These are phyloP conservation scores for Botia almorhae DNA, from an alignment of 2,797 vertebrate genomes.

Conservation along the genomic window DNA sequence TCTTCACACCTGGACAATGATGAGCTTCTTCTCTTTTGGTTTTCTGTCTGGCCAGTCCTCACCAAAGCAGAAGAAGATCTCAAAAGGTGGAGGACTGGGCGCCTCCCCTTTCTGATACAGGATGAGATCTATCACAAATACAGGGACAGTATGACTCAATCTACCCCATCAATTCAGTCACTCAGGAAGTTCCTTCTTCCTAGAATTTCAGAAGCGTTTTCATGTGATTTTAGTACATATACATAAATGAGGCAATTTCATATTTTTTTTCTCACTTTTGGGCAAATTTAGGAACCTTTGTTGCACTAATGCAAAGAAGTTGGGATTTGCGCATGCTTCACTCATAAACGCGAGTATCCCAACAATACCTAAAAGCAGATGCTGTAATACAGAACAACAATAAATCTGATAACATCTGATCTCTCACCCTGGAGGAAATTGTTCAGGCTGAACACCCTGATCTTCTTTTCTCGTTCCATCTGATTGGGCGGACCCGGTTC, in stretches of 20 bases:
- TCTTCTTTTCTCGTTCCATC: constrained; percentile 89
- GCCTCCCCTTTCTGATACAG: constrained; percentile 90
- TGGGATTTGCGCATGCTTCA: too few species aligned
- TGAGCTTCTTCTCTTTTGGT: constrained; percentile 94
- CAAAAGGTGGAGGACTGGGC: constrained; percentile 83
- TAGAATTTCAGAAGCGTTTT: too few species aligned
- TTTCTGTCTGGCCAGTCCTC: constrained; percentile 95
- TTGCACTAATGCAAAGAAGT: too few species aligned
- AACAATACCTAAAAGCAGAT: not conserved
- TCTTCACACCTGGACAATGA: constrained; percentile 87
- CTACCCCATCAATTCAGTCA: not conserved
- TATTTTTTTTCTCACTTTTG: too few species aligned
- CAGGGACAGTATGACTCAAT: not conserved
- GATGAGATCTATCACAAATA: constrained; percentile 82
- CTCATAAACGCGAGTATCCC: too few species aligned
- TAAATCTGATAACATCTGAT: not conserved
- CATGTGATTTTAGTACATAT: not conserved
- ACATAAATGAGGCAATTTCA: not conserved
- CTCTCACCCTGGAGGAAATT: constrained; percentile 89
- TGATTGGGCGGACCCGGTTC: constrained; percentile 80
- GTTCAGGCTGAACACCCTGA: constrained; percentile 92
- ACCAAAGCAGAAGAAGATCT: constrained; percentile 93
- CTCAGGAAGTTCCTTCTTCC: not conserved
- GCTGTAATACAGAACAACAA: not conserved
- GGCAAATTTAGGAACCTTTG: too few species aligned